Evolutionary conservation across 64 coral and sea anemone genomes (phyloP).

Genomic region (Dendronephthya gigantea): DNA sequence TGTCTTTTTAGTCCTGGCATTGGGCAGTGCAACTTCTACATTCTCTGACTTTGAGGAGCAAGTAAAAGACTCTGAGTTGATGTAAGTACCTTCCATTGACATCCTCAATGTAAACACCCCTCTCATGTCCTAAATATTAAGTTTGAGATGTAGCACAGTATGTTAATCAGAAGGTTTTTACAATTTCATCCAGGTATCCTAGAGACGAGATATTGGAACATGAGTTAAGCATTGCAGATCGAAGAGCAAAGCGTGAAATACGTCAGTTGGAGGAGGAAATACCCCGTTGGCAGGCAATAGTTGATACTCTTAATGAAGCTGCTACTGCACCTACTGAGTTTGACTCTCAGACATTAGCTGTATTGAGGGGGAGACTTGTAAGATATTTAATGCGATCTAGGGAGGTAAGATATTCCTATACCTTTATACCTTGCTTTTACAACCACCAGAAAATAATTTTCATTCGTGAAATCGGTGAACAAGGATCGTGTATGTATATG

Average conservation of each 20-base stretch:
- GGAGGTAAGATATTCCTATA: constrained; percentile 50
- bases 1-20: constrained; percentile 52
- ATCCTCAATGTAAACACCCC: no score
- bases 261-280: constrained; percentile 84
- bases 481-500: no score
- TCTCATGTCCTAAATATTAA: no score
- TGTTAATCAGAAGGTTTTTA: no score
- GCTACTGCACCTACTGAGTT: constrained; percentile 78
- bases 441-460: background rate
- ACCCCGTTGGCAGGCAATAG: constrained; percentile 87
- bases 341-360: constrained; percentile 76
- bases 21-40: constrained; percentile 46
- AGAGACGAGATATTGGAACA: constrained; percentile 80
- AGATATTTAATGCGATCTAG: constrained; percentile 89
- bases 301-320: constrained; percentile 62
- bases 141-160: no score
- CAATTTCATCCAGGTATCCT: constrained; percentile 33
- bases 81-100: no score
- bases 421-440: no score
- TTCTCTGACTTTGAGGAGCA: constrained; percentile 96
- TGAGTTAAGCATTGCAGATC: constrained; percentile 77
- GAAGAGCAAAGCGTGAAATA: constrained; percentile 84
- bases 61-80: constrained; percentile 67
- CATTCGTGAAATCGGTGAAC: background rate
- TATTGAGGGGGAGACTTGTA: constrained; percentile 73